Conservation (phyloP, 1,140 invertebrate species). For the Radopholus similis region DNA sequence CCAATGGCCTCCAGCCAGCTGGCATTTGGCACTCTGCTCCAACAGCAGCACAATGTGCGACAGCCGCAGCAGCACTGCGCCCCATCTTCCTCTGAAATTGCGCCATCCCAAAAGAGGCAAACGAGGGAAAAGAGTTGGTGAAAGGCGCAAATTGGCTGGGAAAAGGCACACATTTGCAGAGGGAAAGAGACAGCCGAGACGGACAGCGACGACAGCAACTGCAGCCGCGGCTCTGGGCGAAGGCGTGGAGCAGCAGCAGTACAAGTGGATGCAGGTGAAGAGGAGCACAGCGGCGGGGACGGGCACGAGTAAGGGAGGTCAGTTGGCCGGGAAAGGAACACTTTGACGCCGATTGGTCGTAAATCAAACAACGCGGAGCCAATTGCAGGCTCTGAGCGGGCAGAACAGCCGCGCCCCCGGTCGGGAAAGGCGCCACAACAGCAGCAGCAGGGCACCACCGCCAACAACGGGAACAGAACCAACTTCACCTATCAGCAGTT, state of each 20-base stretch:
- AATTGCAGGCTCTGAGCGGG: not conserved
- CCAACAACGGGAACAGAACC: slow-evolving; percentile 41
- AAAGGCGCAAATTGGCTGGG: not conserved
- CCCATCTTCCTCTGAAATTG: no score
- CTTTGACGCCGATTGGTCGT: slow-evolving; percentile 10
- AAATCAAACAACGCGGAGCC: slow-evolving; percentile 10
- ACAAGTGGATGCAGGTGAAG: slow-evolving; percentile 42
- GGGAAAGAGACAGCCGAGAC: not conserved
- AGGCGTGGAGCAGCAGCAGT: slow-evolving; percentile 17
- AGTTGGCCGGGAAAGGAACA: not conserved
- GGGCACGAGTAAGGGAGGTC: slow-evolving; percentile 1
- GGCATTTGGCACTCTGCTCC: not conserved
- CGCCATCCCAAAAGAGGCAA: no score
- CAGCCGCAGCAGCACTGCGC: no score
- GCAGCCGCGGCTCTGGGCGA: not conserved
- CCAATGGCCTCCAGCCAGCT: slow-evolving; percentile 9
- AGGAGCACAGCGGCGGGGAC: slow-evolving; percentile 7
- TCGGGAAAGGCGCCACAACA: slow-evolving; percentile 18
- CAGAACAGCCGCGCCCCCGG: slow-evolving; percentile 10
- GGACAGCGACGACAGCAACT: slow-evolving; percentile 13
- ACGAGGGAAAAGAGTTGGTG: slow-evolving; percentile 16
- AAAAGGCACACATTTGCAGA: not conserved
- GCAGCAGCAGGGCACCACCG: not conserved
- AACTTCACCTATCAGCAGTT: slow-evolving; percentile 71
- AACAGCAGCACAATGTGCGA: not conserved